Evolutionary conservation across 2,888 invertebrate genomes (phyloP), one percentile per base, ranked within the genome.

Genomic region (Cacoxenus indagator): DNA sequence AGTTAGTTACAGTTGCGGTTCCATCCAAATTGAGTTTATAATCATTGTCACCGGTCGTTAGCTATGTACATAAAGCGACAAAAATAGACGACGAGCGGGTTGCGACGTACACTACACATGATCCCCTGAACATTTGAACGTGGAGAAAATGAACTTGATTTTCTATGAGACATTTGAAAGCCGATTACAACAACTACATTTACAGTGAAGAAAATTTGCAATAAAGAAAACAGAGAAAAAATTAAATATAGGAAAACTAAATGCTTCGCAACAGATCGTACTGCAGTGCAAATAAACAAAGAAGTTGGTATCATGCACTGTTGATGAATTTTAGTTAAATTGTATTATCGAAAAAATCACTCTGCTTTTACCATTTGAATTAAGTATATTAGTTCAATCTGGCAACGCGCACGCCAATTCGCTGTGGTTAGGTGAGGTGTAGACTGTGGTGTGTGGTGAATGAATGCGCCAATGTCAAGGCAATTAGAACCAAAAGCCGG

Each of bases 381-480:
- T n/a, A n/a, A n/a, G n/a, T n/a, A n/a, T n/a, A n/a, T n/a, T n/a
- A n/a, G n/a, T n/a, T 9, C 19, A 17, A 17, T 66, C 46, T 67
- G 67, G 67, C 67, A 67, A 67, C 61, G 29, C 29, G 29, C 26
- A n/a, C n/a, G 17, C 5, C 29, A 4, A 27, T 6, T 29, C 19
- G 46, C 3, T n/a, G 48, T 31, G 14, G 19, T 27, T 8, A 29
- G 45, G 43, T 43, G 55, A 24, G 24, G n/a, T n/a, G n/a, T n/a
- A n/a, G n/a, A n/a, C n/a, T n/a, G n/a, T n/a, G 37, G 26, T 43
- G 27, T 4, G 57, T 51, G 37, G 45, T 73, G 80, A 80, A 81
- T 80, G n/a, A n/a, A n/a, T n/a, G n/a, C n/a, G 80, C 81, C 81
- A 81, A 81, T 81, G 81, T 82, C 81, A 82, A 81, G 80, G 81